Conservation (phyloP, 1,140 invertebrate genomes). For the Lysiphlebus fabarum region DNA sequence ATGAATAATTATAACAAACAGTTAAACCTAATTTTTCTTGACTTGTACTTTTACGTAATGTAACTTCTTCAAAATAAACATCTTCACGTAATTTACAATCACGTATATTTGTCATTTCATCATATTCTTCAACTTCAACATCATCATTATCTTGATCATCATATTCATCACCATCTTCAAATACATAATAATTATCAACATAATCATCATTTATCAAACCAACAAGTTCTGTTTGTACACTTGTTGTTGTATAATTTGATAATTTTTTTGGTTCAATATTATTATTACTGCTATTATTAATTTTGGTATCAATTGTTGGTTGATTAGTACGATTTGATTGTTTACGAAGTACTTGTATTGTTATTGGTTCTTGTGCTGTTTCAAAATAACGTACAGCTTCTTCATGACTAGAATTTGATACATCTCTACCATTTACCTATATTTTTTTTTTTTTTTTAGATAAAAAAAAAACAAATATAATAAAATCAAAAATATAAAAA, state of each 20-base stretch:
- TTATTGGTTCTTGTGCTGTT: slow-evolving; percentile 67
- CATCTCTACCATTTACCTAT: slow-evolving; percentile 71
- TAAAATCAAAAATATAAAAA: slow-evolving; percentile 4
- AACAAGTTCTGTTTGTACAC: slow-evolving; percentile 55
- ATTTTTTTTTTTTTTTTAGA: slow-evolving; percentile 22
- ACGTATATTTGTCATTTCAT: slow-evolving; percentile 15
- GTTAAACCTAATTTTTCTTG: slow-evolving; percentile 67
- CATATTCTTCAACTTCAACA: slow-evolving; percentile 14
- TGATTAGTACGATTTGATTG: slow-evolving; percentile 39
- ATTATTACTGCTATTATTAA: too few species aligned
- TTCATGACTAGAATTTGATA: slow-evolving; percentile 66
- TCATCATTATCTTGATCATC: slow-evolving; percentile 41
- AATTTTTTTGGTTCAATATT: slow-evolving; percentile 11
- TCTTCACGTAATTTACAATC: slow-evolving; percentile 18
- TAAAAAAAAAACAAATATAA: background rate
- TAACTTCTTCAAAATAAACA: slow-evolving; percentile 57
- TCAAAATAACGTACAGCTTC: slow-evolving; percentile 71
- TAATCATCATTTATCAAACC: slow-evolving; percentile 46
- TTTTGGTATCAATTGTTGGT: slow-evolving; percentile 27
- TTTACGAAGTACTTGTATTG: slow-evolving; percentile 67
- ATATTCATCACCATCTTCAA: slow-evolving; percentile 59
- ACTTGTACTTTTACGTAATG: slow-evolving; percentile 58
- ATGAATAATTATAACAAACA: slow-evolving; percentile 65
- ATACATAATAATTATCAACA: slow-evolving; percentile 42
- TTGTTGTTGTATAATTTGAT: slow-evolving; percentile 47